Base-by-base conservation (phyloP, 1,140 invertebrate genomes). In the Dolichoris vasculosae region DNA sequence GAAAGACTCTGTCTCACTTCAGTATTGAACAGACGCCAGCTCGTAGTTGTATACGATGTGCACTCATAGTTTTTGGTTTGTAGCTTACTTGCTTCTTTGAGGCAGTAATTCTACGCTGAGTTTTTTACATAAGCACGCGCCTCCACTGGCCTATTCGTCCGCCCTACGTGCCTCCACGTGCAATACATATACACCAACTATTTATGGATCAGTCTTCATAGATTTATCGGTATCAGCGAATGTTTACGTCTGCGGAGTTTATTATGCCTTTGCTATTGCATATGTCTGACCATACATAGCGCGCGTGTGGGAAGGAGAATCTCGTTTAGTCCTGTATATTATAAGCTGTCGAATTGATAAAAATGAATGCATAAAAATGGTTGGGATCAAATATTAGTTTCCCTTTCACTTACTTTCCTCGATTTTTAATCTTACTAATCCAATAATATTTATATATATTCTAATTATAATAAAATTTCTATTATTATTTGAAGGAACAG, bases 181-280 rank as follows among this genome's bases (percentile, higher is more conserved):
- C n/a, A n/a, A n/a, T n/a, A n/a, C n/a, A n/a, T n/a, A n/a, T n/a
- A 67, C 80, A 48, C 38, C 77, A 80, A 85, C 88, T 90, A 91
- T 92, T 92, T 92, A 92, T 91, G 90, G 90, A 89, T 87, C 82
- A 85, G 64, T 86, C 84, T 88, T 91, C 86, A 87, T 77, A 75
- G 90, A 91, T 91, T 92, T 92, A 91, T 92, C 86, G 90, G 85
- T 88, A 89, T 88, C 89, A 87, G 85, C 86, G 59, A 80, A 86
- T 83, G 86, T 88, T 77, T 78, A 84, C 73, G 59, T 75, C 11
- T 43, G 59, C 0, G 17, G 43, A 82, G 35, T 76, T 26, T 43
- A 59, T 59, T 59, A 69, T 59, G 77, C 46, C n/a, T 71, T 51
- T 55, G 59, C 63, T 35, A 32, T 48, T 46, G 32, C 20, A 79